Conservation (phyloP, 2,888 invertebrate species). For the Acanthoscelides obtectus region DNA sequence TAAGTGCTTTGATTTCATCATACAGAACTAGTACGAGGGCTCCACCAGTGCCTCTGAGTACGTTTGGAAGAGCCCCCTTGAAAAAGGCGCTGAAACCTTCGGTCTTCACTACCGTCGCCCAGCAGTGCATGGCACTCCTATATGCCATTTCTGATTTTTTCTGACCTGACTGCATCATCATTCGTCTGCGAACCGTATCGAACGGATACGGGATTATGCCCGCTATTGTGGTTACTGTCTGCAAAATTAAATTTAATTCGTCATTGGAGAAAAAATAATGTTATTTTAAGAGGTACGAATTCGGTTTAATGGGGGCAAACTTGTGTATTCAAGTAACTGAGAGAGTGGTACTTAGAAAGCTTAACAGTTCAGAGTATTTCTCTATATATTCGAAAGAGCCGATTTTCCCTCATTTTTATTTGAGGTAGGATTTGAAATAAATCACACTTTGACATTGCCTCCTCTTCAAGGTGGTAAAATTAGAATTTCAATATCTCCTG, state of each 20-base stretch:
- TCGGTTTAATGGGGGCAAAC: too few species aligned
- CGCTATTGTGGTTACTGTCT: conserved; percentile 81
- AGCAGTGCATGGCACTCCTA: conserved; percentile 90
- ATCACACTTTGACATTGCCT: too few species aligned
- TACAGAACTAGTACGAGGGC: conserved; percentile 91
- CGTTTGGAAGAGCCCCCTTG: conserved; percentile 94
- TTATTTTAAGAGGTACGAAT: too few species aligned
- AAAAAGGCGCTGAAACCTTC: conserved; percentile 88
- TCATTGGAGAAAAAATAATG: too few species aligned
- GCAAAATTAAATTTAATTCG: conserved; percentile 25
- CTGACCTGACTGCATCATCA: conserved; percentile 99
- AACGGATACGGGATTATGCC: conserved; percentile 96
- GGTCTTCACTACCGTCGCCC: conserved; percentile 74
- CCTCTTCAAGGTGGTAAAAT: too few species aligned
- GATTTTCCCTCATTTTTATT: too few species aligned
- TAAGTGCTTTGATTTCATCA: conserved; percentile 78
- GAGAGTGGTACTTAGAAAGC: too few species aligned
- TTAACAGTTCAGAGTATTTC: too few species aligned
- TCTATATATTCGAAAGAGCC: too few species aligned
- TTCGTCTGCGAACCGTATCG: conserved; percentile 91
- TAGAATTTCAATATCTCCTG: too few species aligned
- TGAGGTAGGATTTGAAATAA: too few species aligned
- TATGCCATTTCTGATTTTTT: conserved; percentile 77
- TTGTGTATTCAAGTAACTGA: too few species aligned
- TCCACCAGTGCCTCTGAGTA: conserved; percentile 90